These are phyloP conservation scores for Rhimphoctona megacephalus DNA, from an alignment of 2,888 invertebrate genomes.

Conservation along the genomic window DNA sequence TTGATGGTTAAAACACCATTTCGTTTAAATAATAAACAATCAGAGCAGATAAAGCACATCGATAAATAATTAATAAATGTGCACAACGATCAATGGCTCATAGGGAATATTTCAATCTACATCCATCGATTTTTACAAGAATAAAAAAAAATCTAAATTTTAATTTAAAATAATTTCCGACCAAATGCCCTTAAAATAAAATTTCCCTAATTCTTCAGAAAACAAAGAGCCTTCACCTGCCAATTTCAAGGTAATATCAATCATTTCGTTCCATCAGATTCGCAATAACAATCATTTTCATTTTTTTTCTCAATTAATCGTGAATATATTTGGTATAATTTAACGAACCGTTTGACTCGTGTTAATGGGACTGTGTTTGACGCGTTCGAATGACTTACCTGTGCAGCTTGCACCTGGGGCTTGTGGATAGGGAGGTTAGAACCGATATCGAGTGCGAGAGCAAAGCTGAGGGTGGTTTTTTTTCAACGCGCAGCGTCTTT, in stretches of 20 bases:
- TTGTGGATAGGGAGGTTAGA: constrained; percentile 42
- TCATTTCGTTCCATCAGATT: background rate
- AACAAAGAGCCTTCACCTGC: constrained; percentile 30
- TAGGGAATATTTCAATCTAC: background rate
- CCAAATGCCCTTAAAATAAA: background rate
- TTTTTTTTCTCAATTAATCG: background rate
- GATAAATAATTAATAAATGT: background rate
- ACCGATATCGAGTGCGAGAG: constrained; percentile 66
- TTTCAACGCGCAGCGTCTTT: constrained; percentile 59
- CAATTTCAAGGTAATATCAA: constrained; percentile 38
- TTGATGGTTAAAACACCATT: constrained; percentile 80
- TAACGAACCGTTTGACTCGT: background rate
- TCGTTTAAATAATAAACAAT: background rate
- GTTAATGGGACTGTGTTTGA: background rate
- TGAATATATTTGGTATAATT: background rate
- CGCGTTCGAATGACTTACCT: constrained; percentile 61
- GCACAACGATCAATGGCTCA: background rate
- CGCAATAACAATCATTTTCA: background rate
- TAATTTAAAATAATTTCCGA: background rate
- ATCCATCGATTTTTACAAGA: background rate
- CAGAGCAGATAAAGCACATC: background rate
- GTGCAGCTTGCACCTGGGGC: constrained; percentile 60
- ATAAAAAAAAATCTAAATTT: background rate
- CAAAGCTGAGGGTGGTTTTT: constrained; percentile 65
- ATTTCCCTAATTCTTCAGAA: background rate